Base-by-base conservation (phyloP, 2,888 invertebrate species). In the Melanostoma scalare region DNA sequence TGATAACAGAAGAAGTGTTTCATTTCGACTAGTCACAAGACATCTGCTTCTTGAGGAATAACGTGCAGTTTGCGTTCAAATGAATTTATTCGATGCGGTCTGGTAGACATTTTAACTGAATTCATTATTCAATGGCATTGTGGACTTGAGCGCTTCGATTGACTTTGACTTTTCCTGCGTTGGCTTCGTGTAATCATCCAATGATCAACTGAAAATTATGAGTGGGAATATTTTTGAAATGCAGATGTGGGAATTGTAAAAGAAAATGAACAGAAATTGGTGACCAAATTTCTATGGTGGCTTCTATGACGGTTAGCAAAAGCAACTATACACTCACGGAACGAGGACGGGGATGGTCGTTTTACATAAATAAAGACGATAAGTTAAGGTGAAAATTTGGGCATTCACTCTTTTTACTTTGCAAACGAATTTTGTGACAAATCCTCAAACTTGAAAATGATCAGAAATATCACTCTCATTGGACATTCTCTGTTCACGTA, bases 41-140 rank as follows among this genome's bases (percentile, higher is more conserved):
- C 81, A 82, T 77, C 81, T 82, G 81, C 68, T 72, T 33, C 53
- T 60, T n/a, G 8, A 10, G 20, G 53, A 72, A 53, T 46, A n/a
- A 44, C 61, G 42, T 52, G 44, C 35, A 44, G 9, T 40, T 58
- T 6, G 46, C 46, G 56, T 74, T 63, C 5, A 60, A 53, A 53
- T 3, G 71, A 76, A 73, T 63, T 82, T 82, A 77, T 82, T 53
- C 73, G 68, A 68, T 73, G 56, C 68, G 82, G 77, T 82, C 78
- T 78, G 78, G 10, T 63, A 73, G 63, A 82, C 56, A 56, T 52
- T 63, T 31, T 78, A 63, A 67, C 63, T 73, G 63, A 73, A 73
- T 82, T 65, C 35, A 68, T 77, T 73, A 52, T 55, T 77, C 77
- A 68, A 72, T 67, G 67, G 50, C 61, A 68, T 68, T 50, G 52